Conservation (phyloP, 2,113 vertebrate genomes). For the Ahaetulla prasina region DNA sequence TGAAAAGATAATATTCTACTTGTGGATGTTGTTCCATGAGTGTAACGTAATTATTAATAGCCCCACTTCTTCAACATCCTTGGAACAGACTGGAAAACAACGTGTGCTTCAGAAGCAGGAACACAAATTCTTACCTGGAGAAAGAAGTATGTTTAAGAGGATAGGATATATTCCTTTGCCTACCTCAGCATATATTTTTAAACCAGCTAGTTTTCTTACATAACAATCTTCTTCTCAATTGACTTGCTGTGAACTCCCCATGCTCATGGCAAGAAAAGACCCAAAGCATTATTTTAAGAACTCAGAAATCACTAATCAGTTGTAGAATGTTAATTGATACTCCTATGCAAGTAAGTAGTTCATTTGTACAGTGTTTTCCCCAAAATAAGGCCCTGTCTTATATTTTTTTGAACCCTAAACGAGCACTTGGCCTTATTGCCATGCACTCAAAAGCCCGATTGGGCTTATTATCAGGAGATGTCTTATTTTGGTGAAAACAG, state of each 20-base stretch:
- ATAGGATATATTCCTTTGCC: background rate
- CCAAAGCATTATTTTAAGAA: background rate
- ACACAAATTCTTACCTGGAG: background rate
- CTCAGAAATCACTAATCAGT: background rate
- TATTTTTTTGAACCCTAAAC: too few species aligned
- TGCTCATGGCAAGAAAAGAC: background rate
- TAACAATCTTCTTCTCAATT: background rate
- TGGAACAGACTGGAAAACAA: background rate
- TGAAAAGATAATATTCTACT: background rate
- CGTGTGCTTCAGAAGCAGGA: background rate
- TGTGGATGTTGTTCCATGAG: background rate
- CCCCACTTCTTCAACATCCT: background rate
- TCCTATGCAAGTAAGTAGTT: background rate
- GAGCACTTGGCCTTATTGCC: too few species aligned
- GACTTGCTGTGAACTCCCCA: background rate
- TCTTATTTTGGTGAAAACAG: too few species aligned
- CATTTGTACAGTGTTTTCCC: too few species aligned
- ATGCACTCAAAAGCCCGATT: too few species aligned
- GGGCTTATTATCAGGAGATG: too few species aligned
- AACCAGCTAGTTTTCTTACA: background rate
- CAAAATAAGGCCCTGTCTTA: too few species aligned
- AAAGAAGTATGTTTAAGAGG: background rate
- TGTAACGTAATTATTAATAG: background rate
- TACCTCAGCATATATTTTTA: background rate
- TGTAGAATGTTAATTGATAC: background rate